Evolutionary conservation across 1,140 invertebrate species (phyloP).

Genomic region (Hydropsyche tenuis): DNA sequence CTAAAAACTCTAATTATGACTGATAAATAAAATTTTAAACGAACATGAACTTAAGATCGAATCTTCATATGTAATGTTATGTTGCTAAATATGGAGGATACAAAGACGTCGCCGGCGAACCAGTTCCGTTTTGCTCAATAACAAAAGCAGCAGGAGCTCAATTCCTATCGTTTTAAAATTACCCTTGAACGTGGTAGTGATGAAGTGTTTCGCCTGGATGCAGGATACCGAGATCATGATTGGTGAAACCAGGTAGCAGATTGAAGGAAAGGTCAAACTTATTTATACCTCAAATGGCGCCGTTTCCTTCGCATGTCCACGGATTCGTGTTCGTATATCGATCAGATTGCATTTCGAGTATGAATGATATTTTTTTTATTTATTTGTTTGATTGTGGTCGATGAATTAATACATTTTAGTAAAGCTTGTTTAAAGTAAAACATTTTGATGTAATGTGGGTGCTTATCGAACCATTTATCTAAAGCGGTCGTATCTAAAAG

Average conservation of each 20-base stretch:
- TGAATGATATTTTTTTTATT: too few relatives aligned
- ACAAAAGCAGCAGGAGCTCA: background rate
- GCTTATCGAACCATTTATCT: too few relatives aligned
- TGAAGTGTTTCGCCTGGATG: slow-evolving; percentile 5
- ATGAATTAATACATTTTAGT: too few relatives aligned
- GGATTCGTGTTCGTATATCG: background rate
- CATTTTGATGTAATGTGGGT: too few relatives aligned
- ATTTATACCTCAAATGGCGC: background rate
- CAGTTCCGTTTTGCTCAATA: slow-evolving; percentile 11
- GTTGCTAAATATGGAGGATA: too few relatives aligned
- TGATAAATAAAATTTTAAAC: too few relatives aligned
- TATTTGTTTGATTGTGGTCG: too few relatives aligned
- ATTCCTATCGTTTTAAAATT: slow-evolving; percentile 6
- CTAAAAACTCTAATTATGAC: too few relatives aligned
- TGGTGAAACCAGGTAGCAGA: slow-evolving; percentile 26
- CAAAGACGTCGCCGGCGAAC: background rate
- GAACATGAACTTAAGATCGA: too few relatives aligned
- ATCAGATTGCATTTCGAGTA: background rate
- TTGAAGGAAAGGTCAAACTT: slow-evolving; percentile 39
- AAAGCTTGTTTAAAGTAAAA: too few relatives aligned
- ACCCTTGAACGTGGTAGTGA: slow-evolving; percentile 2
- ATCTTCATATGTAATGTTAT: too few relatives aligned
- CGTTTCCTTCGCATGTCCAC: slow-evolving; percentile 2
- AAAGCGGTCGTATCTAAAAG: too few relatives aligned
- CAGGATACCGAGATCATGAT: slow-evolving; percentile 20